Evolutionary conservation across 2,797 vertebrate species (phyloP), one percentile per base, ranked within the genome.

Genomic region (Gallinago stenura): DNA sequence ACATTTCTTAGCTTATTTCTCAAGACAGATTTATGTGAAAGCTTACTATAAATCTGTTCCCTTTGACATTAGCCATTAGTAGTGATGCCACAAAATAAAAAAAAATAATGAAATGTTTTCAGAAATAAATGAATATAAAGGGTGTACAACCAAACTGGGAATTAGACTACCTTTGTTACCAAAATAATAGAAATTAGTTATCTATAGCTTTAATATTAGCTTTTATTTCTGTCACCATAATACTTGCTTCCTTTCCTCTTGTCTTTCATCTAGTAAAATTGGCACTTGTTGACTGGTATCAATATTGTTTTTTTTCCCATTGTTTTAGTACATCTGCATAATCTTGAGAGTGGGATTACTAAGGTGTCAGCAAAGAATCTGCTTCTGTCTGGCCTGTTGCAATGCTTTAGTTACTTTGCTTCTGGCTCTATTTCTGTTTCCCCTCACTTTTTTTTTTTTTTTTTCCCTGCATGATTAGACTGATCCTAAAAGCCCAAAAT

Each of bases 31-130:
- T 83, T 80, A 89, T 78, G 12, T 51, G 43, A 88, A 89, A 93
- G 24, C 83, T 87, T 90, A 72, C 62, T 83, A 71, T 54, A 96
- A 95, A 92, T 90, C 43, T 83, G 28, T 78, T 96, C 21, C 53
- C 50, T 21, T 57, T 84, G n/a, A 94, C 41, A 96, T 94, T 66
- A 93, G 35, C 8, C 24, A 54, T 60, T 21, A 57, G 65, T 58
- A 83, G 13, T 21, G 33, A 11, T 80, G 33, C 65, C 78, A 95
- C 84, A 96, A 94, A 96, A 87, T 9, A 37, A 37, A 37, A 93
- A 45, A 86, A 90, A 94, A 85, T 30, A 37, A 37, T 11, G 1
- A 72, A 80, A 15, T 26, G 5, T 66, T 93, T 87, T 81, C 53
- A 72, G 68, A 93, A 96, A 83, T 8, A 96, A 71, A 78, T 85